Base-by-base conservation (phyloP, 1,140 invertebrate genomes). In the Heliconius melpomene region DNA sequence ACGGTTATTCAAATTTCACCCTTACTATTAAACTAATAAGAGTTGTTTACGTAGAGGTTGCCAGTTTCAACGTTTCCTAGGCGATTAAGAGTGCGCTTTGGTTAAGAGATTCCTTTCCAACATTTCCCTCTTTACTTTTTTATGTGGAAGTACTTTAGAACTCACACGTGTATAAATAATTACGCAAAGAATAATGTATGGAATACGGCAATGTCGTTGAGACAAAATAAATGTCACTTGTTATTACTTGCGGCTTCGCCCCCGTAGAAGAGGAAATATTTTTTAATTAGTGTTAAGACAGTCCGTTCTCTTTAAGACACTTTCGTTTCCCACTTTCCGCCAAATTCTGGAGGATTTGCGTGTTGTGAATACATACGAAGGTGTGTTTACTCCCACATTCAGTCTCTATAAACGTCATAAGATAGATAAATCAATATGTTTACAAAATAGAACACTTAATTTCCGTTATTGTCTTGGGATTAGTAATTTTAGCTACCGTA, bases 111-210 rank as follows among this genome's bases (percentile, higher is more conserved):
- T 77, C 60, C 60, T 77, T 77, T 38, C 75, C 46, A 71, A 77
- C 75, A 46, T 70, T 77, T 71, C 60, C 60, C 38, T 66, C 60
- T 70, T 70, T 52, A 32, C 50, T 50, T 70, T 77, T 66, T 77
- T 77, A 71, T 71, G n/a, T 50, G 75, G 29, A 70, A 77, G 36
- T 66, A 70, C 75, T 77, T 75, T 66, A 66, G 36, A 76, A 76
- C 50, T 18, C 54, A 71, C 50, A 20, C 23, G 60, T 40, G 60
- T 38, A 70, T 32, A 46, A 70, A 71, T 77, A 29, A 77, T 70
- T 40, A 20, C 16, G 60, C 36, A 13, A 26, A 70, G 26, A 29
- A 52, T 52, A 52, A 52, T 52, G 16, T 50, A 32, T 70, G 26
- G 26, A 66, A 66, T 66, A 66, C 9, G 60, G 23, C 7, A 66